Evolutionary conservation across 2,797 vertebrate species (phyloP).

Genomic region (Leucoraja ocellata): DNA sequence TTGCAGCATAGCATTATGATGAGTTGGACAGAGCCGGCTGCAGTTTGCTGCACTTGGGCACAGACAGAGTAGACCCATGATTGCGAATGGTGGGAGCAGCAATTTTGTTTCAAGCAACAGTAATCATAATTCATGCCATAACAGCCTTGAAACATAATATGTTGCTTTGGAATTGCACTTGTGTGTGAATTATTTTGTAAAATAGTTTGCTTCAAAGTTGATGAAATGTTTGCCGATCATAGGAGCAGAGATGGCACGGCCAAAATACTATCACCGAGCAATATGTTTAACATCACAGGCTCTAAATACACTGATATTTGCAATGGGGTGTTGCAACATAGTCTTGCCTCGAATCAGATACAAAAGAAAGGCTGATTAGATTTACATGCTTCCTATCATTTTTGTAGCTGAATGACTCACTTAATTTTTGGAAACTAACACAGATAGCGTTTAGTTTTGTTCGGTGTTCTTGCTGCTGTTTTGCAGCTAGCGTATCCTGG

Average conservation of each 20-base stretch:
- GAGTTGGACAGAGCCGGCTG: not conserved
- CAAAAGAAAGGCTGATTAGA: conserved; percentile 3
- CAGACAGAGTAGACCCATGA: not conserved
- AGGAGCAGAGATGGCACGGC: not conserved
- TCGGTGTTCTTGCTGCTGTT: not conserved
- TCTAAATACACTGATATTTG: not conserved
- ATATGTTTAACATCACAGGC: not conserved
- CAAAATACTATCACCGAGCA: not conserved
- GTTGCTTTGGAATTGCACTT: conserved; percentile 18
- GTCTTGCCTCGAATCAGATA: not conserved
- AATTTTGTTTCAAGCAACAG: not conserved
- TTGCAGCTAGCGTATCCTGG: not conserved
- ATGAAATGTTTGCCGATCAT: not conserved
- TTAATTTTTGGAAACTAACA: not conserved
- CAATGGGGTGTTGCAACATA: not conserved
- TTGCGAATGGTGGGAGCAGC: not conserved
- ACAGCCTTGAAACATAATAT: not conserved
- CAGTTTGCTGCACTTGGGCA: not conserved
- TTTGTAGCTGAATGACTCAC: not conserved
- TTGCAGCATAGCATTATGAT: not conserved
- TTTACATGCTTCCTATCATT: not conserved
- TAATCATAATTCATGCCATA: not conserved
- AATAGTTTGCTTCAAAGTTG: not conserved
- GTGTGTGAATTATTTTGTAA: not conserved
- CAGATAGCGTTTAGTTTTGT: too few species aligned